Percentiles rank a stretch among this genome's conserved stretches.
phyloP scores from a whole-genome alignment of 2,888 invertebrate genomes.

The Polydrusus cervinus region DNA sequence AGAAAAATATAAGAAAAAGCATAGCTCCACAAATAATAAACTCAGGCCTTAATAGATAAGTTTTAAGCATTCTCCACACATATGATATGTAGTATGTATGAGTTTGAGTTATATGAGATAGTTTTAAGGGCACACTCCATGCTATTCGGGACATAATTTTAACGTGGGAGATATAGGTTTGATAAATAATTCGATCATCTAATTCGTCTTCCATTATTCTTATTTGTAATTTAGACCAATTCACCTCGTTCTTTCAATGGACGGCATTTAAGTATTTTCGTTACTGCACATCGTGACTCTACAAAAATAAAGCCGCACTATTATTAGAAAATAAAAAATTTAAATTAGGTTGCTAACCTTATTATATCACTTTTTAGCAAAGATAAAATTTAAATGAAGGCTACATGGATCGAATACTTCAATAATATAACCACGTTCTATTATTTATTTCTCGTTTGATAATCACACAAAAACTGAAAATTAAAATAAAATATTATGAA shows the following conservation, averaged over 20 bases:
- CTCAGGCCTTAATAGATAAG: conserved; percentile 88
- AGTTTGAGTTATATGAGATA: conserved; percentile 66
- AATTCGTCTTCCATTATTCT: conserved; percentile 90
- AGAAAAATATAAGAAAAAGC: conserved; percentile 83
- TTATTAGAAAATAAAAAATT: conserved; percentile 45
- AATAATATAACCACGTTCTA: conserved; percentile 4
- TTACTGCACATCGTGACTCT: conserved; percentile 51
- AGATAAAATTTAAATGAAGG: conserved; percentile 7
- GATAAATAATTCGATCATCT: conserved; percentile 90
- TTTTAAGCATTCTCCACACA: conserved; percentile 82
- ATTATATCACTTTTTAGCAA: conserved; percentile 28
- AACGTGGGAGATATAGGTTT: conserved; percentile 90
- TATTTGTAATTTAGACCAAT: conserved; percentile 10
- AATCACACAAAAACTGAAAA: conserved; percentile 26
- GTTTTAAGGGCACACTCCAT: conserved; percentile 84
- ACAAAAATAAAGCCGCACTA: conserved; percentile 54
- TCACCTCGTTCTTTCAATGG: conserved; percentile 37
- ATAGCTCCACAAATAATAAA: conserved; percentile 82
- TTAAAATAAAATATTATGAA: conserved; percentile 42
- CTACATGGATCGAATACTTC: conserved; percentile 16
- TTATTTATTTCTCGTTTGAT: conserved; percentile 8
- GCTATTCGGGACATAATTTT: conserved; percentile 88
- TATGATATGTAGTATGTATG: conserved; percentile 47
- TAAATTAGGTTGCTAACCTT: conserved; percentile 52
- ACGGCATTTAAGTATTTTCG: conserved; percentile 51